Conservation (phyloP, 2,888 invertebrate species). For the Meliscaeva auricollis region DNA sequence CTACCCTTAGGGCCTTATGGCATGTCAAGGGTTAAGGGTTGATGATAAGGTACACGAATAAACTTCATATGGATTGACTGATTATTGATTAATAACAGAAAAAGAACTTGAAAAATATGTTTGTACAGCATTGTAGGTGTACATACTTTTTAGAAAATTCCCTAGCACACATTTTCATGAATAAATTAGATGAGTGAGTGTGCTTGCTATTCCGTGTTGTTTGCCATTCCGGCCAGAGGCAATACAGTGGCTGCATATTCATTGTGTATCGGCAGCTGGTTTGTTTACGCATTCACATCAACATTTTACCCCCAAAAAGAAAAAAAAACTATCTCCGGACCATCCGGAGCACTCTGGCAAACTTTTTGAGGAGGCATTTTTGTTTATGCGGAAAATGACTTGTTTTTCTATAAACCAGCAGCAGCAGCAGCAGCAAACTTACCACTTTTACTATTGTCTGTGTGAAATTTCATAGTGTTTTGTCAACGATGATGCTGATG, state of each 20-base stretch:
- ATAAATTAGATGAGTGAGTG: constrained; percentile 35
- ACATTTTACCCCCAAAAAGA: background rate
- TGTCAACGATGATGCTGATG: constrained; percentile 5
- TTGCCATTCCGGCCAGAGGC: constrained; percentile 24
- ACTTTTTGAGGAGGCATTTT: constrained; percentile 43
- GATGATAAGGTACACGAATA: no score
- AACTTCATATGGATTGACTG: no score
- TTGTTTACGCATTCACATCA: constrained; percentile 31
- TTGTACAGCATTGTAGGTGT: background rate
- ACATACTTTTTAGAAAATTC: background rate
- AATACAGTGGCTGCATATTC: background rate
- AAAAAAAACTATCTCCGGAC: constrained; percentile 9
- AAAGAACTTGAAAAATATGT: background rate
- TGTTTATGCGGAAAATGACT: constrained; percentile 66
- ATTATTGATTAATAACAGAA: background rate
- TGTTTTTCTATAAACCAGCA: constrained; percentile 23
- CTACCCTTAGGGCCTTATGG: no score
- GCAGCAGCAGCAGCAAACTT: background rate
- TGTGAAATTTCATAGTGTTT: constrained; percentile 16
- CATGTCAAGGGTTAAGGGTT: no score
- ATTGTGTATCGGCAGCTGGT: constrained; percentile 42
- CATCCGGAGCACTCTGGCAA: constrained; percentile 41
- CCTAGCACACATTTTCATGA: constrained; percentile 38
- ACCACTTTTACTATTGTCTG: constrained; percentile 10
- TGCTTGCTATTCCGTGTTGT: constrained; percentile 3